Base-by-base conservation (phyloP, 2,113 vertebrate genomes). In the Tilapia sparmanii region DNA sequence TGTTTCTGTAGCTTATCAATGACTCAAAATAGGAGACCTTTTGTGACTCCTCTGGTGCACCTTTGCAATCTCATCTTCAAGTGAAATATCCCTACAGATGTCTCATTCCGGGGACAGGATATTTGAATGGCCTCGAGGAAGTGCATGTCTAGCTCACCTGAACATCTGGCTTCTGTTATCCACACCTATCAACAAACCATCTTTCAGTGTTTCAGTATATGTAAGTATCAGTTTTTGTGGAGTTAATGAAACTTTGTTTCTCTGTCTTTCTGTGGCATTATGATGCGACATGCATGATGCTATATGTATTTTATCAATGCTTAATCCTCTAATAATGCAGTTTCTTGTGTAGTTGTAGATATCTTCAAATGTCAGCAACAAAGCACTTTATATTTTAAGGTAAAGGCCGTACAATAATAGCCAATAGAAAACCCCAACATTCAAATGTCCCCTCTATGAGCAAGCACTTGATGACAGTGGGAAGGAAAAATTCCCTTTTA, bases 231-330 rank as follows among this genome's bases (percentile, higher is more conserved):
- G 10, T 1, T 52, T 78, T 78, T 50, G 26, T 29, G 18, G 10
- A n/a, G 16, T 52, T 78, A 52, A 50, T 52, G 7, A 78, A 78
- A 78, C 16, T 12, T 78, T 50, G 6, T 19, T 78, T 78, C 0
- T 50, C 42, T 19, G 24, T 16, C 73, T 50, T 18, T 53, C 47
- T 38, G 29, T 31, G 22, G 18, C 55, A 50, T 38, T 24, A 42
- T 7, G 2, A 71, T 80, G 54, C 0, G 0, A 66, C 0, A 2
- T 66, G 29, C 29, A 61, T 0, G 0, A 31, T 61, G 53, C 40
- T 16, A 53, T 10, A 22, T 31, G n/a, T 26, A 7, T 38, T 19
- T 54, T 35, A 54, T 79, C 16, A 82, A 0, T 81, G 55, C 33
- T 26, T 19, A 57, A 40, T 10, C 18, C 50, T 80, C 31, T 80